These are phyloP conservation scores for Aphidoletes aphidimyza DNA, from an alignment of 2,888 invertebrate species.

Conservation along the genomic window DNA sequence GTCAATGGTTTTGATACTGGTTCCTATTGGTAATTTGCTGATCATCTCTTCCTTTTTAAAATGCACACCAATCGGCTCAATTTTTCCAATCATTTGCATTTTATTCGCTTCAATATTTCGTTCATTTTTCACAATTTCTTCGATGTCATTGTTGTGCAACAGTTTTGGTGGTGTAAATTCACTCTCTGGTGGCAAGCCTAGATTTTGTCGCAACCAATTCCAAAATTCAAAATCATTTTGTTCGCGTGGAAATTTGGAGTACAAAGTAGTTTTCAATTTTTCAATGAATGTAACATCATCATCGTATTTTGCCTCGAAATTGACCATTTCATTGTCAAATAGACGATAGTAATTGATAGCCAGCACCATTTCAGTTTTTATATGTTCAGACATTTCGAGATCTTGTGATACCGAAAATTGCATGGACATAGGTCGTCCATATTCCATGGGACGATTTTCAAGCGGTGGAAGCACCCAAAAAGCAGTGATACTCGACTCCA, in stretches of 20 bases:
- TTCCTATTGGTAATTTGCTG: neutral
- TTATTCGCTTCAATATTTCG: neutral
- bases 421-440: constrained; percentile 91
- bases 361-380: constrained; percentile 86
- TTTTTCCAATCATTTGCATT: neutral
- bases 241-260: constrained; percentile 84
- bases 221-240: constrained; percentile 81
- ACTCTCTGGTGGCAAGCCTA: constrained; percentile 79
- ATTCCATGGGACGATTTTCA: constrained; percentile 90
- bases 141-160: constrained; percentile 56
- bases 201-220: constrained; percentile 80
- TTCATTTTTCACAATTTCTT: constrained; percentile 50
- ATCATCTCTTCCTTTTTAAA: no score
- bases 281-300: constrained; percentile 81
- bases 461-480: constrained; percentile 98
- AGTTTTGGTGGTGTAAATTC: constrained; percentile 71
- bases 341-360: constrained; percentile 86
- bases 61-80: neutral
- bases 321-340: constrained; percentile 72
- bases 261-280: constrained; percentile 83
- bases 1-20: neutral
- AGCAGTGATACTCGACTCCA: constrained; percentile 85
- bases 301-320: constrained; percentile 69
- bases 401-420: constrained; percentile 87
- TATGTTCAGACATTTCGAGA: constrained; percentile 82